Evolutionary conservation across 1,140 invertebrate genomes (phyloP).

Genomic region (Gryon sp.): DNA sequence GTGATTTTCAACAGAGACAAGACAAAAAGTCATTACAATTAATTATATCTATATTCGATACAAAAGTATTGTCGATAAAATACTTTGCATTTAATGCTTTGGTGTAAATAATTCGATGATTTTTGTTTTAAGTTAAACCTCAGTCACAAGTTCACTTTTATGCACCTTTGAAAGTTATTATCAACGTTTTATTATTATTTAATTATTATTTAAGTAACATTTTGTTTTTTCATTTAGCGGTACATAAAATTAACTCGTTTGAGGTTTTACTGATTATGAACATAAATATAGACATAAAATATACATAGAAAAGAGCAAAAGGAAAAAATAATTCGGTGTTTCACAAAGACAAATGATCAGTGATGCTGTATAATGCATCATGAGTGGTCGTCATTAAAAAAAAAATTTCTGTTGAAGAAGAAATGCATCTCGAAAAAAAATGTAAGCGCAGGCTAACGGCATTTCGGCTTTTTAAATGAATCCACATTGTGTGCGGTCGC

Average conservation of each 20-base stretch:
- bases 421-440: conserved; percentile 22
- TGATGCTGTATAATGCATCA: conserved; percentile 15
- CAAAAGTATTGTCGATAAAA: conserved; percentile 14
- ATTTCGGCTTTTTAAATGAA: conserved; percentile 22
- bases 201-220: no score
- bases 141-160: conserved; percentile 17
- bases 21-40: neutral
- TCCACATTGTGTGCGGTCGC: conserved; percentile 9
- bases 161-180: no score
- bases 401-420: neutral
- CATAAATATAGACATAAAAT: conserved; percentile 17
- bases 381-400: no score
- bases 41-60: conserved; percentile 12
- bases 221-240: no score
- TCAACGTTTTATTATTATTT: no score
- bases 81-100: conserved; percentile 34
- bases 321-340: conserved; percentile 1
- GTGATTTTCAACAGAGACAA: neutral
- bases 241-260: conserved; percentile 18
- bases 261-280: conserved; percentile 13
- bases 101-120: conserved; percentile 26
- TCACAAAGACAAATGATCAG: conserved; percentile 10
- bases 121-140: conserved; percentile 21
- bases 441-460: conserved; percentile 22
- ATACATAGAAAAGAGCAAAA: conserved; percentile 31